Base-by-base conservation (phyloP, 1,140 invertebrate genomes). In the Gonatopus flavifemur region DNA sequence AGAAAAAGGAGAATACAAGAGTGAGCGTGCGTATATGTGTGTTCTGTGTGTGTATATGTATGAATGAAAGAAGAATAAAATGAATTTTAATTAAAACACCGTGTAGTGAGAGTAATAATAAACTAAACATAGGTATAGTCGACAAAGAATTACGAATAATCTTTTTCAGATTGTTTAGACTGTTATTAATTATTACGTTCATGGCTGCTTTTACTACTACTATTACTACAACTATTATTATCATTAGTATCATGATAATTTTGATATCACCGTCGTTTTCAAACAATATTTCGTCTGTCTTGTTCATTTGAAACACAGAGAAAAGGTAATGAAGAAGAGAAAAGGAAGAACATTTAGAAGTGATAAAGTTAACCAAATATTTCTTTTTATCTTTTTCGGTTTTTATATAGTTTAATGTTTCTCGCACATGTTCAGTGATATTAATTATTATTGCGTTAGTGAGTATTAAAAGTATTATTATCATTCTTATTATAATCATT, bases 61-160 rank as follows among this genome's bases (percentile, higher is more conserved):
- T 28, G 9, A 33, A 22, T 4, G 12, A 12, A 44, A 31, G 20
- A 60, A 22, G 22, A 22, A 33, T 32, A 59, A 62, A 66, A 66
- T 73, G 70, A 74, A 64, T 71, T 69, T 76, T 75, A 74, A 55
- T 70, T 70, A 59, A 39, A 24, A 68, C 68, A 76, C 72, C 70
- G 67, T 72, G 71, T 77, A 77, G 68, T 68, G 70, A 74, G 66
- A 74, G 66, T 69, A 76, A 69, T 69, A 70, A 71, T 64, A 72
- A 71, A 71, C 35, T 72, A 69, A 68, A 69, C 54, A 66, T 73
- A 74, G 66, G 64, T 61, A 57, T 66, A 62, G 59, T 50, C 50
- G 52, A 50, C 48, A 54, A 58, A 70, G 57, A 67, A 65, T 66
- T 72, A 69, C 46, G 55, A 66, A 67, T 69, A 70, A 57, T 67